Conservation (phyloP, 2,888 invertebrate species). For the Camptogramma bilineatum region DNA sequence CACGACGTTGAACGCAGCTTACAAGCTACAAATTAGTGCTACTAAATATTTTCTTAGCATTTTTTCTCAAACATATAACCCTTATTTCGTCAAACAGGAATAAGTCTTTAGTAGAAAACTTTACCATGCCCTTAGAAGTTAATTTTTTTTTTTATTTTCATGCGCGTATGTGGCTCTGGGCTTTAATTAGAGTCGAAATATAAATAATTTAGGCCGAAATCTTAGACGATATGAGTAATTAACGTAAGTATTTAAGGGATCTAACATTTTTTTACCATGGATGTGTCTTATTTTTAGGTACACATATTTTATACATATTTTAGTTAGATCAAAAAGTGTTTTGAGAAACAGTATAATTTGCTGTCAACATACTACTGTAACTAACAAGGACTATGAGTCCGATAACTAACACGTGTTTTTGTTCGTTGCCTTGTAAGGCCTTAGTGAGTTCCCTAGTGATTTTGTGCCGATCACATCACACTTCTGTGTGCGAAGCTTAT, state of each 20-base stretch:
- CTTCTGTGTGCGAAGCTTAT: slow-evolving; percentile 5
- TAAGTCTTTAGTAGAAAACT: no score
- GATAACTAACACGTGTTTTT: slow-evolving; percentile 9
- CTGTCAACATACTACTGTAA: slow-evolving; percentile 34
- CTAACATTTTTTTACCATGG: not conserved
- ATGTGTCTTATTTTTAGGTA: not conserved
- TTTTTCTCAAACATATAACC: no score
- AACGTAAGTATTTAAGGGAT: not conserved
- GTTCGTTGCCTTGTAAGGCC: slow-evolving; percentile 14
- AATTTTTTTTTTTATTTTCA: no score
- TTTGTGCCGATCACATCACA: slow-evolving; percentile 18
- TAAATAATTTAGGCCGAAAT: slow-evolving; percentile 16
- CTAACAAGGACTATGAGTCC: slow-evolving; percentile 24
- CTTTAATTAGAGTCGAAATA: not conserved
- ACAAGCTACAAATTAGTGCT: slow-evolving; percentile 3
- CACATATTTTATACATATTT: no score
- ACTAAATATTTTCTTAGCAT: not conserved
- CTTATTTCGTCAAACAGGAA: no score
- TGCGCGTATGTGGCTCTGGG: not conserved
- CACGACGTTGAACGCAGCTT: not conserved
- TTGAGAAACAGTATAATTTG: not conserved
- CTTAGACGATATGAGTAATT: not conserved
- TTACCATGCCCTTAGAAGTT: no score
- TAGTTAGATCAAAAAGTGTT: not conserved
- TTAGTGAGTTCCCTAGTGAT: not conserved